phyloP scores from a whole-genome alignment of 2,113 vertebrate genomes.

The Labrus mixtus region DNA sequence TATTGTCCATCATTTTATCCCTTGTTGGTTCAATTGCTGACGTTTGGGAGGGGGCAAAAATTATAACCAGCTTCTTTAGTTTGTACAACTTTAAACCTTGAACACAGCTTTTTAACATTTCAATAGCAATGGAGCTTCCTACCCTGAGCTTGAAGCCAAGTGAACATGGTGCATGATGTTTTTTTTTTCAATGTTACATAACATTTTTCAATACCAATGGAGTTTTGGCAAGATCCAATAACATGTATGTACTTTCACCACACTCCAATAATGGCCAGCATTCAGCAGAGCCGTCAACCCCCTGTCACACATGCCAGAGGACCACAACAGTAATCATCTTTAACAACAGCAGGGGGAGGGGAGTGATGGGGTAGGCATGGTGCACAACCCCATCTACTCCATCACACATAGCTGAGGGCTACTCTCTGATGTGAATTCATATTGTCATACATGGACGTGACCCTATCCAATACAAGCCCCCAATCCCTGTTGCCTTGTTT shows the following conservation, averaged over 20 bases:
- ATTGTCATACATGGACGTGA: conserved; percentile 26
- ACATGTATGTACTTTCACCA: conserved; percentile 37
- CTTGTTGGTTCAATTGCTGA: too few species aligned
- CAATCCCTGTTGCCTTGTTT: conserved; percentile 3
- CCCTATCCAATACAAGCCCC: conserved; percentile 6
- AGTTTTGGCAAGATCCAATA: conserved; percentile 33
- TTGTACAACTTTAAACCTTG: neutral
- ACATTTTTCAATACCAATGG: neutral
- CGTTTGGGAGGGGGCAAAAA: too few species aligned
- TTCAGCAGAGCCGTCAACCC: conserved; percentile 12
- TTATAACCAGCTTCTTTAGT: neutral
- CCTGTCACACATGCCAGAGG: conserved; percentile 38
- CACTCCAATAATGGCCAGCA: conserved; percentile 41
- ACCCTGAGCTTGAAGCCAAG: neutral
- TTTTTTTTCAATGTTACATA: conserved; percentile 24
- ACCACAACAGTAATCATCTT: conserved; percentile 69
- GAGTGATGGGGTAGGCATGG: conserved; percentile 12
- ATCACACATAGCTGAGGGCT: conserved; percentile 29
- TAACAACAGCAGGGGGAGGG: conserved; percentile 35
- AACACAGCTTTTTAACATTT: neutral
- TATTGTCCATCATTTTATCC: too few species aligned
- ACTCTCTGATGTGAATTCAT: conserved; percentile 42
- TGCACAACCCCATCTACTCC: conserved; percentile 23
- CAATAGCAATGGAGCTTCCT: neutral
- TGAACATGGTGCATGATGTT: neutral